These are phyloP conservation scores for Platycheirus rosarum DNA, from an alignment of 2,888 invertebrate genomes.

Conservation along the genomic window DNA sequence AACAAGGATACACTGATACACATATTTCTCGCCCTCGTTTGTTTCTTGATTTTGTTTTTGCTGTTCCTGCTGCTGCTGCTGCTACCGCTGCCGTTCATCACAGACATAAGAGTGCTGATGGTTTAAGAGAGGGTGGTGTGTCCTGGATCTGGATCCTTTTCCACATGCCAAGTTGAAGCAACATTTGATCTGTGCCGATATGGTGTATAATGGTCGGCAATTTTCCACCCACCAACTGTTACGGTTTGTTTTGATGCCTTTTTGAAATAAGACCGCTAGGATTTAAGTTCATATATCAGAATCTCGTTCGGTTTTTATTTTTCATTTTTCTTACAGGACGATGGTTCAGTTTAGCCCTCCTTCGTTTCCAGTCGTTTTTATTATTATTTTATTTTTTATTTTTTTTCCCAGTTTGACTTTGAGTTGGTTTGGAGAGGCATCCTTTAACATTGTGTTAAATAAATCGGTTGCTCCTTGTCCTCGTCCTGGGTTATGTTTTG, in stretches of 20 bases:
- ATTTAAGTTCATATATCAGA: slow-evolving; percentile 74
- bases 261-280: slow-evolving; percentile 76
- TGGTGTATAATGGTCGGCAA: slow-evolving; percentile 70
- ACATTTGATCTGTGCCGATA: slow-evolving; percentile 72
- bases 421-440: slow-evolving; percentile 17
- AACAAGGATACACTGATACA: slow-evolving; percentile 51
- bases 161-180: slow-evolving; percentile 43
- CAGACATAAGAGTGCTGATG: slow-evolving; percentile 16
- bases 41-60: slow-evolving; percentile 38
- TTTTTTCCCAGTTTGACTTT: slow-evolving; percentile 45
- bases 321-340: slow-evolving; percentile 39
- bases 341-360: slow-evolving; percentile 57
- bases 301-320: slow-evolving; percentile 56
- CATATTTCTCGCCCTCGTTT: slow-evolving; percentile 65
- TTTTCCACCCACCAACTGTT: slow-evolving; percentile 61
- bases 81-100: slow-evolving; percentile 9
- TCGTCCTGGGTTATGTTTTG: slow-evolving; percentile 1
- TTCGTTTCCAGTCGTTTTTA: slow-evolving; percentile 67
- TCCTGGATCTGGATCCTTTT: slow-evolving; percentile 34
- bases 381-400: slow-evolving; percentile 65
- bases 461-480: slow-evolving; percentile 25
- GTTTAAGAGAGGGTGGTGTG: not conserved
- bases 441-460: slow-evolving; percentile 57
- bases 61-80: slow-evolving; percentile 10
- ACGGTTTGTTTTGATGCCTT: slow-evolving; percentile 73